Evolutionary conservation across 1,140 invertebrate species (phyloP).

Genomic region (Idris sp.): DNA sequence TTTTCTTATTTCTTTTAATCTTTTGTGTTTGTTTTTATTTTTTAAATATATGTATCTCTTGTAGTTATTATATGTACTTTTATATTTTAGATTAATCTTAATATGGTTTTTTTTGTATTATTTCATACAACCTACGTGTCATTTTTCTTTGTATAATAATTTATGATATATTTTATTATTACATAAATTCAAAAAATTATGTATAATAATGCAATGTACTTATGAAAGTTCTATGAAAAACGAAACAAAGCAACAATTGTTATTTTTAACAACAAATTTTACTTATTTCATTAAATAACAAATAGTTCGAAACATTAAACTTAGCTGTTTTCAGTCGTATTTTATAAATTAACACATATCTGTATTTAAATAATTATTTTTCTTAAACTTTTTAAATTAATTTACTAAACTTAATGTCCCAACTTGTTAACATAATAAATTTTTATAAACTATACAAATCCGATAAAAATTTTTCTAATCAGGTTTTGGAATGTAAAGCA

Average conservation of each 20-base stretch:
- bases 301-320: slow-evolving; percentile 21
- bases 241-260: slow-evolving; percentile 47
- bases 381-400: too few species aligned
- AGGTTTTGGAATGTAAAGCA: slow-evolving; percentile 29
- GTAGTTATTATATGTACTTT: slow-evolving; percentile 65
- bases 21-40: slow-evolving; percentile 67
- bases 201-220: slow-evolving; percentile 32
- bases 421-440: too few species aligned
- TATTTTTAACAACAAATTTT: too few species aligned
- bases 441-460: too few species aligned
- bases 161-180: slow-evolving; percentile 68
- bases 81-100: slow-evolving; percentile 70
- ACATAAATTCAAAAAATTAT: slow-evolving; percentile 59
- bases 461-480: too few species aligned
- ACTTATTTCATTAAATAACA: neutral
- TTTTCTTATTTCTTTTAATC: slow-evolving; percentile 29
- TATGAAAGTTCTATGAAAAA: slow-evolving; percentile 35
- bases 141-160: slow-evolving; percentile 71
- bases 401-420: too few species aligned
- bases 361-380: too few species aligned
- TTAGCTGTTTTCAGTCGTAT: slow-evolving; percentile 18
- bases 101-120: slow-evolving; percentile 67
- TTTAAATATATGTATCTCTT: slow-evolving; percentile 72
- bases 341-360: too few species aligned
- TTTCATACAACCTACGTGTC: slow-evolving; percentile 71